These are phyloP conservation scores for Gymnodraco acuticeps DNA, from an alignment of 2,797 vertebrate species.

Conservation along the genomic window DNA sequence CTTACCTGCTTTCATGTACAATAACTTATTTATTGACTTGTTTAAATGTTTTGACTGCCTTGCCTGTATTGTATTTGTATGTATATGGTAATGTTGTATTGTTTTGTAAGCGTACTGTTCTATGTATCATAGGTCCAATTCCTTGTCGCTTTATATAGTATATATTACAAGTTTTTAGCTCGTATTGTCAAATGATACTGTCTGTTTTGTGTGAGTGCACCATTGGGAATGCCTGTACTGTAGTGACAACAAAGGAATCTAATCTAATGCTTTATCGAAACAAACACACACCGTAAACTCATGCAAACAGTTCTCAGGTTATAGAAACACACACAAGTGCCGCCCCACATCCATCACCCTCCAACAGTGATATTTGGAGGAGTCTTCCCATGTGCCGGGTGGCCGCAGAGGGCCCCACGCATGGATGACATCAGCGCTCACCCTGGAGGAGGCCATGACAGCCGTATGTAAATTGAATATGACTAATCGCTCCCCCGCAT, in stretches of 20 bases:
- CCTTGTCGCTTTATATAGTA: too few species aligned
- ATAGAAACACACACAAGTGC: constrained; percentile 46
- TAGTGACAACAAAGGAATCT: too few species aligned
- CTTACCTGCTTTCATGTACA: neutral
- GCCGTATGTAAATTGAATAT: constrained; percentile 87
- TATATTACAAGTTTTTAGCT: too few species aligned
- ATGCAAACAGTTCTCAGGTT: constrained; percentile 20
- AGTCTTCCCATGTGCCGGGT: constrained; percentile 74
- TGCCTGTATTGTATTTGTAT: too few species aligned
- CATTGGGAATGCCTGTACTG: too few species aligned
- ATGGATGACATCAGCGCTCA: constrained; percentile 78
- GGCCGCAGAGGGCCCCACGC: constrained; percentile 66
- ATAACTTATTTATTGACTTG: too few species aligned
- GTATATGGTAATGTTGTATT: too few species aligned
- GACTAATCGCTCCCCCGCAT: constrained; percentile 82
- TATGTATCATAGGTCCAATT: too few species aligned
- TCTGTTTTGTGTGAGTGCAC: too few species aligned
- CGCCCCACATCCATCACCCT: constrained; percentile 66
- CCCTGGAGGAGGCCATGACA: constrained; percentile 76
- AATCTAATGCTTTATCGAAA: neutral
- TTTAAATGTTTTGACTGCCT: too few species aligned
- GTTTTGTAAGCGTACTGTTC: too few species aligned
- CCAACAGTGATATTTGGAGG: constrained; percentile 45
- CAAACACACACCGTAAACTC: neutral
- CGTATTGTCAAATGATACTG: too few species aligned